These are phyloP conservation scores for Chloropsis cyanopogon DNA, from an alignment of 2,113 vertebrate species.

Conservation along the genomic window DNA sequence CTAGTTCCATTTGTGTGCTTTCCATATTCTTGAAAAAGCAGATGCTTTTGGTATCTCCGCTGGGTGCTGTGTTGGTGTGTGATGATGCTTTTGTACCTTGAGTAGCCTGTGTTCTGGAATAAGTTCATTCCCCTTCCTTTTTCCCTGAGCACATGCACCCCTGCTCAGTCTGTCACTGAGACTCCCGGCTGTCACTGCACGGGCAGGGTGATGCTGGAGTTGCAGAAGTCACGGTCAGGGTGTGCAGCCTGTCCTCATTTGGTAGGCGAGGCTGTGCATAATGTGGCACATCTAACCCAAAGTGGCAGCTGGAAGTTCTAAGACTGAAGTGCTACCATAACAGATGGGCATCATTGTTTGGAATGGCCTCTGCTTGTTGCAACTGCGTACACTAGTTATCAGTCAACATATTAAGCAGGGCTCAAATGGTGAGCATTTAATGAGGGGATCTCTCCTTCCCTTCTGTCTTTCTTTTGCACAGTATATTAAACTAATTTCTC, in stretches of 20 bases:
- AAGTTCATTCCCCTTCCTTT: not conserved
- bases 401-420: slow-evolving; percentile 63
- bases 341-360: slow-evolving; percentile 43
- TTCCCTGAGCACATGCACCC: not conserved
- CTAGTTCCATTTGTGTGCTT: not conserved
- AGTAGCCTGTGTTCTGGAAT: not conserved
- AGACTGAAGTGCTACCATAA: slow-evolving; percentile 35
- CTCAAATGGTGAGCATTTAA: slow-evolving; percentile 68
- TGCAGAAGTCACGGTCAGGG: not conserved
- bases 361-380: slow-evolving; percentile 52
- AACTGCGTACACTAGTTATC: slow-evolving; percentile 58
- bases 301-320: slow-evolving; percentile 36
- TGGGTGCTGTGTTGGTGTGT: fast-evolving
- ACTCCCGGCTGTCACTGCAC: not conserved
- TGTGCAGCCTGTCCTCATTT: not conserved
- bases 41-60: not conserved
- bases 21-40: not conserved
- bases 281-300: slow-evolving; percentile 30
- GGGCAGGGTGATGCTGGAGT: not conserved
- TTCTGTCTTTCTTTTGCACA: slow-evolving; percentile 47
- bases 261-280: not conserved
- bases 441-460: slow-evolving; percentile 60
- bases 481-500: slow-evolving; percentile 64
- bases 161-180: not conserved
- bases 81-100: not conserved